These are phyloP conservation scores for Rhineura floridana DNA, from an alignment of 2,113 vertebrate genomes.

Conservation along the genomic window DNA sequence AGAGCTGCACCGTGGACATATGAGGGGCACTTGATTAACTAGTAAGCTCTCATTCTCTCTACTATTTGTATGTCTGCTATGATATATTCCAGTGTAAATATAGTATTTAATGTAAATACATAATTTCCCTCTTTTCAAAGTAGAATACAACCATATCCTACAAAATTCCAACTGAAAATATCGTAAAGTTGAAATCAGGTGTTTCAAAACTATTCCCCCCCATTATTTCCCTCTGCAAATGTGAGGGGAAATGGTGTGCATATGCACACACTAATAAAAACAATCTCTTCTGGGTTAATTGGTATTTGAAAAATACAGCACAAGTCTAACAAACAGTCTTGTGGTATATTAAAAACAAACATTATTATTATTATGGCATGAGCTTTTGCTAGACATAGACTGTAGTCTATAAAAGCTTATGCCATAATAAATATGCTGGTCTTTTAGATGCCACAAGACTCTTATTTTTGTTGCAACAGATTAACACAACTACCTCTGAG, in stretches of 20 bases:
- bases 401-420: too few species aligned
- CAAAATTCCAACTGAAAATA: background rate
- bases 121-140: background rate
- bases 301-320: background rate
- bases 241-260: background rate
- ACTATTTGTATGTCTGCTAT: background rate
- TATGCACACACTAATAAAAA: background rate
- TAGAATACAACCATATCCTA: background rate
- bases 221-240: background rate
- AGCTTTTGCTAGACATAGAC: background rate
- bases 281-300: background rate
- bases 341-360: background rate
- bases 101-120: too few species aligned
- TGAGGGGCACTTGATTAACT: background rate
- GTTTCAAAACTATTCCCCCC: background rate
- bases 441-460: too few species aligned
- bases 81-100: too few species aligned
- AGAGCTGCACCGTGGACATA: background rate
- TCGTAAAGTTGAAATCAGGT: background rate
- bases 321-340: background rate
- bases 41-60: background rate
- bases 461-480: too few species aligned
- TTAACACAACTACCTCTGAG: background rate
- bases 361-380: background rate
- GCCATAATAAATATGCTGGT: too few species aligned